Evolutionary conservation across 2,113 vertebrate species (phyloP), one percentile per base, ranked within the genome.

Genomic region (Clarias gariepinus): DNA sequence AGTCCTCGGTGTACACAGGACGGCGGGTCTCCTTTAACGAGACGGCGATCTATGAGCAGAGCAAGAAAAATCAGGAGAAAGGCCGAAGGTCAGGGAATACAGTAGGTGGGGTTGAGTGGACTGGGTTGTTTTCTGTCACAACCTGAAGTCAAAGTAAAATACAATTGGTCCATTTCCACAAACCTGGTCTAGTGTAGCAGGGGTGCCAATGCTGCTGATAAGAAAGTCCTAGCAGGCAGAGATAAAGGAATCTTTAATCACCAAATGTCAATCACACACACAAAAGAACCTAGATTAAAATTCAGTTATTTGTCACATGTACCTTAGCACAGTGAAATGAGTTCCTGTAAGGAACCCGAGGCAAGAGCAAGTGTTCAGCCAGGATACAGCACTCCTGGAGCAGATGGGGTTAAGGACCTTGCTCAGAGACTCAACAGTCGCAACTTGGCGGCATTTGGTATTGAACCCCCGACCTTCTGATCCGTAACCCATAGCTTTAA

Each of bases 21-120:
- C 96, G 98, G 68, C 95, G 98, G 0, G 98, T 99, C 87, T 99
- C 98, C 90, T 99, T 99, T 94, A 99, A 99, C 0, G 98, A 99
- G 93, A 97, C 96, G 0, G 95, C 97, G 1, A 96, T 99, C 86
- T 98, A 96, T 0, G 96, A 98, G 74, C 96, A 98, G 91, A 91
- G 97, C 94, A 95, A 94, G 91, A 97, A 95, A 88, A 93, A 94
- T 3, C 96, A 97, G 90, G 98, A 98, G 91, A 98, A 96, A 92
- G 97, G 96, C 60, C 95, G 98, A 91, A 96, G 98, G 98, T 99
- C 90, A 89, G 81, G 57, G 18, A 77, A 63, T 73, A 33, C 30
- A 47, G 19, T 88, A 79, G 23, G 19, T 16, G 30, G 30, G 68
- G n/a, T 78, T 63, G 53, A 83, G 21, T 71, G 73, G 58, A 33